Evolutionary conservation across 2,888 invertebrate species (phyloP).

Genomic region (Macaria notata): DNA sequence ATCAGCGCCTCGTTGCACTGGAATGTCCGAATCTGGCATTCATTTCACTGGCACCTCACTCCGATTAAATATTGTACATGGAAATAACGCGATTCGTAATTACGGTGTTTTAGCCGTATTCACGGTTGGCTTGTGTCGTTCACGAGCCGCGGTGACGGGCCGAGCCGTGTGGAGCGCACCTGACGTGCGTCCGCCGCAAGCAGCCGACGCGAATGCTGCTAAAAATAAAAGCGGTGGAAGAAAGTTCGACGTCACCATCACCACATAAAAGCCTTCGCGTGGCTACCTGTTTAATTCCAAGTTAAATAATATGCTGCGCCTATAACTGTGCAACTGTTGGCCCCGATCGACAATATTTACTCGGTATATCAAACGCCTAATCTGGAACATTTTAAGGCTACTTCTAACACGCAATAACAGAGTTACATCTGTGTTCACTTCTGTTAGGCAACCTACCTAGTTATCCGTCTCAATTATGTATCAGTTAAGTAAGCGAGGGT

Average conservation of each 20-base stretch:
- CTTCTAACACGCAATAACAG: constrained; percentile 13
- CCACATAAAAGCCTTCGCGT: constrained; percentile 65
- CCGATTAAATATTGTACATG: constrained; percentile 42
- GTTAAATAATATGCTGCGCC: constrained; percentile 57
- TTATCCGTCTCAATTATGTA: constrained; percentile 7
- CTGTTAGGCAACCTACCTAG: constrained; percentile 9
- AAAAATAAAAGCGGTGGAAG: constrained; percentile 67
- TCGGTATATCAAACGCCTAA: constrained; percentile 21
- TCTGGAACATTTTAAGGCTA: constrained; percentile 19
- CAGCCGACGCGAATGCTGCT: constrained; percentile 62
- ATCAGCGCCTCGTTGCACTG: constrained; percentile 62
- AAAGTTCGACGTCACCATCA: constrained; percentile 73
- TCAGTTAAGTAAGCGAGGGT: constrained; percentile 4
- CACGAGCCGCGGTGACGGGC: constrained; percentile 40
- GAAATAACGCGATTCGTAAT: constrained; percentile 42
- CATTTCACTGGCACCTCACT: constrained; percentile 39
- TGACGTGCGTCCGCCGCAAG: constrained; percentile 63
- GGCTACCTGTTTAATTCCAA: constrained; percentile 60
- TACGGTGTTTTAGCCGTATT: constrained; percentile 51
- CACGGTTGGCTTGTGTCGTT: constrained; percentile 59
- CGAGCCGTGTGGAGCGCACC: constrained; percentile 29
- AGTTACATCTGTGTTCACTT: constrained; percentile 12
- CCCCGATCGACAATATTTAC: constrained; percentile 33
- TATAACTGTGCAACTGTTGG: constrained; percentile 52
- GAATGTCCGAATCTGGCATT: constrained; percentile 42